Conservation (phyloP, 2,113 vertebrate species). For the Amazona guildingii region DNA sequence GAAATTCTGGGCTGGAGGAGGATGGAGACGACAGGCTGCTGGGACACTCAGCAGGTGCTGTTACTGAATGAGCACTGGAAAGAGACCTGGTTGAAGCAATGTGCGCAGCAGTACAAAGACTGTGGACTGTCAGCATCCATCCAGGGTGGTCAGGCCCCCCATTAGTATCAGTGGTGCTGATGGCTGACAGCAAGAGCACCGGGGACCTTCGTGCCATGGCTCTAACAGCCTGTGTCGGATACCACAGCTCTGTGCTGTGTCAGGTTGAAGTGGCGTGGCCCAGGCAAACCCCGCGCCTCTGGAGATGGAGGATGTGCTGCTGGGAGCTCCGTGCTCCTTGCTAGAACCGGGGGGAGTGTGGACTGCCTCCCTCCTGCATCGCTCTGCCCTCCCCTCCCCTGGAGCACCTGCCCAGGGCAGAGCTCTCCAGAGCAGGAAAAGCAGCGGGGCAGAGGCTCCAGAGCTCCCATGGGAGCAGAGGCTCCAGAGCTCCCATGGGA, state of each 20-base stretch:
- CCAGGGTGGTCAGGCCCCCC: background rate
- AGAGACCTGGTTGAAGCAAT: fast-evolving
- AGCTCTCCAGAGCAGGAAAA: background rate
- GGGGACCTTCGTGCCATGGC: background rate
- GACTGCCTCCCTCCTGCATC: background rate
- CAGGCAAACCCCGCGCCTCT: background rate
- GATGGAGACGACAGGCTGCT: background rate
- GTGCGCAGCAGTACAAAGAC: background rate
- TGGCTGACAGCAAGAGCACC: background rate
- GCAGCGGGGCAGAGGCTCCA: background rate
- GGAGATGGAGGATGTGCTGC: fast-evolving
- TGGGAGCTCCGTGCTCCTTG: fast-evolving
- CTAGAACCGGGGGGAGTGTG: background rate
- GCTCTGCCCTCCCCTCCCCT: background rate
- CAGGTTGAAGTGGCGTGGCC: background rate
- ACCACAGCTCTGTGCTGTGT: background rate
- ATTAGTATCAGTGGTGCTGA: background rate
- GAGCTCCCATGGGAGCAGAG: background rate
- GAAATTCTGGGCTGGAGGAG: background rate
- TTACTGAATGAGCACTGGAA: background rate
- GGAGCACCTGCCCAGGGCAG: background rate
- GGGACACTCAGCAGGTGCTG: background rate
- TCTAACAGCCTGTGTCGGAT: background rate
- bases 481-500: background rate
- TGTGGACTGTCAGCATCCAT: background rate